These are phyloP conservation scores for Urechis unicinctus DNA, from an alignment of 2,888 invertebrate genomes.

Conservation along the genomic window DNA sequence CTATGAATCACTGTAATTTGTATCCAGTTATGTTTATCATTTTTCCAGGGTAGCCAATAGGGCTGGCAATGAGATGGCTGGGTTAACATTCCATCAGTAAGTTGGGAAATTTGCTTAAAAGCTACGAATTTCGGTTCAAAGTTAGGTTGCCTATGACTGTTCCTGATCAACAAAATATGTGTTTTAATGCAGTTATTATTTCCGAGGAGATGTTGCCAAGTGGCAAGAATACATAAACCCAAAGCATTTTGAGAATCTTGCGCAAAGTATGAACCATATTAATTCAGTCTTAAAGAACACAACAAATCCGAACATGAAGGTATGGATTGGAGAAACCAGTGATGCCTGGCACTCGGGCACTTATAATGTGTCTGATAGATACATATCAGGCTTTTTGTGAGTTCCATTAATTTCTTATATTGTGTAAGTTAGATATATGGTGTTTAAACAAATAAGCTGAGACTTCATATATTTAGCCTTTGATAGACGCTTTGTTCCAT, in stretches of 20 bases:
- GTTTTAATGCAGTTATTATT: slow-evolving; percentile 7
- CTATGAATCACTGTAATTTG: too few species aligned
- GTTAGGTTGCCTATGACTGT: background rate
- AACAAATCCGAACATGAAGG: background rate
- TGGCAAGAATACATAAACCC: slow-evolving; percentile 10
- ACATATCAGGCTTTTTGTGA: slow-evolving; percentile 11
- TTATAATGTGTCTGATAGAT: slow-evolving; percentile 8
- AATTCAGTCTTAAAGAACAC: background rate
- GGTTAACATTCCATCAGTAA: slow-evolving; percentile 4
- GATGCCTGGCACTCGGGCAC: slow-evolving; percentile 10
- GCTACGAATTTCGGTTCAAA: background rate
- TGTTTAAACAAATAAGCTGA: too few species aligned
- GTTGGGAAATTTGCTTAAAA: background rate
- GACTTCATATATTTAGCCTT: too few species aligned
- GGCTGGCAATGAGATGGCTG: background rate
- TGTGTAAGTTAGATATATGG: too few species aligned
- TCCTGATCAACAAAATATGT: background rate
- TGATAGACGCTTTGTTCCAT: too few species aligned
- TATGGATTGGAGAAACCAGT: slow-evolving; percentile 11
- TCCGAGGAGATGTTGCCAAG: slow-evolving; percentile 2
- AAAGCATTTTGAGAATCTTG: slow-evolving; percentile 1
- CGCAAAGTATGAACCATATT: background rate
- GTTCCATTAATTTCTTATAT: background rate
- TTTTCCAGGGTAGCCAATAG: background rate
- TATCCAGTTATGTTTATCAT: too few species aligned